Evolutionary conservation across 2,113 vertebrate genomes (phyloP).

Genomic region (Pseudorhombus dupliciocellatus): DNA sequence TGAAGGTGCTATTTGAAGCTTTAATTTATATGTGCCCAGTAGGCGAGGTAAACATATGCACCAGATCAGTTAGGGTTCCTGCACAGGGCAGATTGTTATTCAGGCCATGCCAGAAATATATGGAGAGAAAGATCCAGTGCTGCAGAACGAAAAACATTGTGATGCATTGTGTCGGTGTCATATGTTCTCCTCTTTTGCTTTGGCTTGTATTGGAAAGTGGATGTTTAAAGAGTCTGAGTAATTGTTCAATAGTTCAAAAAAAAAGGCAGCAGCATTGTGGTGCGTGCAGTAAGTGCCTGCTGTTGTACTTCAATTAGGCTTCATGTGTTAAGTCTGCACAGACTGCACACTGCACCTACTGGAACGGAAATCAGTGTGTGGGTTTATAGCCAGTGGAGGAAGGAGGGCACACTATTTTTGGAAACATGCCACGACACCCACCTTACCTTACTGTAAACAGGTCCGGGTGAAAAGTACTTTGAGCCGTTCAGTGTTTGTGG

Average conservation of each 20-base stretch:
- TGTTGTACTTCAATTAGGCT: background rate
- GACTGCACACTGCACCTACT: background rate
- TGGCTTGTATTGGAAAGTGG: background rate
- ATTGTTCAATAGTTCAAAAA: background rate
- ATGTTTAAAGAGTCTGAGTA: constrained; percentile 6
- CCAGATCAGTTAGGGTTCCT: constrained; percentile 23
- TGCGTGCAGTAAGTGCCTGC: constrained; percentile 10
- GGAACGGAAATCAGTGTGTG: background rate
- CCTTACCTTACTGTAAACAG: constrained; percentile 15
- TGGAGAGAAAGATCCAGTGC: constrained; percentile 16
- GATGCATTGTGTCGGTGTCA: constrained; percentile 1
- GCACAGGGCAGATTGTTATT: constrained; percentile 29
- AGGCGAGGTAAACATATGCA: constrained; percentile 6
- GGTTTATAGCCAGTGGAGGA: background rate
- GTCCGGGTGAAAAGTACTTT: constrained; percentile 12
- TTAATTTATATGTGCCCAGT: background rate
- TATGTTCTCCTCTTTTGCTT: no score
- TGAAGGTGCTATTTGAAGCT: no score
- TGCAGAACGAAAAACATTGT: constrained; percentile 6
- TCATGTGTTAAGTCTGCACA: constrained; percentile 9
- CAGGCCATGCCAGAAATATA: constrained; percentile 20
- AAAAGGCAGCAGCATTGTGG: constrained; percentile 1
- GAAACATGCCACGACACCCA: constrained; percentile 8
- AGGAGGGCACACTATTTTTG: constrained; percentile 2
- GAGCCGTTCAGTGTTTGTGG: constrained; percentile 34